Evolutionary conservation across 2,113 vertebrate species (phyloP).

Genomic region (Muntiacus reevesi): DNA sequence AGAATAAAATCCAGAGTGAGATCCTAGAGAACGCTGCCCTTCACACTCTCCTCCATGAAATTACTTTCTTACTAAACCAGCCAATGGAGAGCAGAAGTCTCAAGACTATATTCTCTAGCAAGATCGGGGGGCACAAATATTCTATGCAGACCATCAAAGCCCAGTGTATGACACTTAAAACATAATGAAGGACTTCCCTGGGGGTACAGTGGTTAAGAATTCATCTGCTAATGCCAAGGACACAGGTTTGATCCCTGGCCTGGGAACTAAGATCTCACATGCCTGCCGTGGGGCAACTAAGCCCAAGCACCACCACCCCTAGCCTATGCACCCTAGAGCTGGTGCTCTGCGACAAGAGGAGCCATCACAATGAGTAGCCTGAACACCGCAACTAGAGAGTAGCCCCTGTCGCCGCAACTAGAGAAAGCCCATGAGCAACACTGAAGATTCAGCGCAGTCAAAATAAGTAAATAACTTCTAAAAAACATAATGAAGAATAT

Average conservation of each 20-base stretch:
- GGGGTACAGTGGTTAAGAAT: neutral
- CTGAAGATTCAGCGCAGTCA: neutral
- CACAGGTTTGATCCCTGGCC: neutral
- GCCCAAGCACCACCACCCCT: rapidly evolving
- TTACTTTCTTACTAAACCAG: neutral
- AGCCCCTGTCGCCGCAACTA: neutral
- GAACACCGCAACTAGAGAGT: neutral
- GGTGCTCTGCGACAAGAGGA: neutral
- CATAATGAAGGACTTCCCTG: neutral
- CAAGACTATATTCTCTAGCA: neutral
- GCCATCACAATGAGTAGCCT: neutral
- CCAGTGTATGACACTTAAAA: neutral
- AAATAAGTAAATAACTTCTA: neutral
- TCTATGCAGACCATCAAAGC: neutral
- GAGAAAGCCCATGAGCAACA: neutral
- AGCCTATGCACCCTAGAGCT: neutral
- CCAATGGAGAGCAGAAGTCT: rapidly evolving
- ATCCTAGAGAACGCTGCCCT: rapidly evolving
- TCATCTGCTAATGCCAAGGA: neutral
- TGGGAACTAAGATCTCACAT: neutral
- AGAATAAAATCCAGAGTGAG: neutral
- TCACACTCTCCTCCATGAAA: too few relatives aligned
- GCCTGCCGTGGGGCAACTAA: neutral
- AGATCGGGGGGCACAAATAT: neutral
- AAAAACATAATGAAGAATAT: neutral